Percentiles rank a stretch among this genome's conserved stretches.
Evolutionary conservation across 2,797 vertebrate species (phyloP).

Genomic region (Mormyrus hasselquistii): DNA sequence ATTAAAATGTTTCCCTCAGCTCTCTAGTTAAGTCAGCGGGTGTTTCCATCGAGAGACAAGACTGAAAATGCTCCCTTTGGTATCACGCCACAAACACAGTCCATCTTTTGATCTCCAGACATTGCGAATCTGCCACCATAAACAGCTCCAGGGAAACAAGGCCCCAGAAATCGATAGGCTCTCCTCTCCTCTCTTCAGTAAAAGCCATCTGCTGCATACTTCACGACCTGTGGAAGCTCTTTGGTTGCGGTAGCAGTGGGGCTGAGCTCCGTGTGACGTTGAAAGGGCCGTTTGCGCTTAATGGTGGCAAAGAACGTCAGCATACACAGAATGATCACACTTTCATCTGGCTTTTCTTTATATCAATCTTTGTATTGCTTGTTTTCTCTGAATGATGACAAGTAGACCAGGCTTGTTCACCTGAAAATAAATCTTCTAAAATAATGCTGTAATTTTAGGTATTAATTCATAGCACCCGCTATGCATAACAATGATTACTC

Average conservation of each 20-base stretch:
- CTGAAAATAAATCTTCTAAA: not conserved
- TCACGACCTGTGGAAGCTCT: not conserved
- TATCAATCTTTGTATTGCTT: not conserved
- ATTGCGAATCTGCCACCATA: not conserved
- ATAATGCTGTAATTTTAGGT: not conserved
- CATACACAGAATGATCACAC: not conserved
- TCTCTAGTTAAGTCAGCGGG: not conserved
- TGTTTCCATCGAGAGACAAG: not conserved
- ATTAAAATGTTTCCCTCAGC: slow-evolving; percentile 12
- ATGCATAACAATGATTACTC: not conserved
- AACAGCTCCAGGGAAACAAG: not conserved
- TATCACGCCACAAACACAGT: not conserved
- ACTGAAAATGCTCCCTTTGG: not conserved
- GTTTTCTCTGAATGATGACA: not conserved
- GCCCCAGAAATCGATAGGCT: not conserved
- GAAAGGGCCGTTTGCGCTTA: not conserved
- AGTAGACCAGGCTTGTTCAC: not conserved
- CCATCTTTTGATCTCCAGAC: not conserved
- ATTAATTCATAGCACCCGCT: not conserved
- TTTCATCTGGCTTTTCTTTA: not conserved
- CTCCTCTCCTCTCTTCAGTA: not conserved
- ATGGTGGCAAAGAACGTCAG: not conserved
- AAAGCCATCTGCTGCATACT: not conserved
- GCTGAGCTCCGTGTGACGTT: not conserved
- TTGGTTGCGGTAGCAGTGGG: not conserved